Percentiles rank a stretch among this genome's conserved stretches.
Evolutionary conservation across 2,113 vertebrate species (phyloP).

Genomic region (Chaetops frenatus): DNA sequence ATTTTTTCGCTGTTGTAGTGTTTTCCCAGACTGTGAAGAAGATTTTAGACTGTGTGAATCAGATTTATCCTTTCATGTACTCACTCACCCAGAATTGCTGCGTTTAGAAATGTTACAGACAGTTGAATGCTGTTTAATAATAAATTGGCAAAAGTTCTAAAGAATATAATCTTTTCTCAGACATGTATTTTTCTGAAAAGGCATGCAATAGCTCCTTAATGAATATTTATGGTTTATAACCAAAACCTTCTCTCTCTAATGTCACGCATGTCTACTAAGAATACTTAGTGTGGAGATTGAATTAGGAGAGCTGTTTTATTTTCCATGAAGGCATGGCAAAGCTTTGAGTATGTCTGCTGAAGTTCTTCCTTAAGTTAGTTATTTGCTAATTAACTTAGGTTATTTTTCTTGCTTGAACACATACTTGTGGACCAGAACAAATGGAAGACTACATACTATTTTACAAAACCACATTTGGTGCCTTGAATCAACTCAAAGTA

Average conservation of each 20-base stretch:
- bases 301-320: constrained; percentile 12
- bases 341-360: not conserved
- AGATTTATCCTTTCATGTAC: constrained; percentile 30
- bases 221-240: not conserved
- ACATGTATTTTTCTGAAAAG: not conserved
- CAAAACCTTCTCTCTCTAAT: not conserved
- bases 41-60: constrained; percentile 21
- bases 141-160: not conserved
- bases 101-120: constrained; percentile 9
- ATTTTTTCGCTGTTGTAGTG: not conserved
- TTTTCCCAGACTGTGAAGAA: constrained; percentile 34
- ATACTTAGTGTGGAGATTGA: not conserved
- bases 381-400: constrained; percentile 2
- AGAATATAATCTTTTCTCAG: not conserved
- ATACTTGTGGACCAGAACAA: not conserved
- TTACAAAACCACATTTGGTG: not conserved
- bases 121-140: constrained; percentile 25
- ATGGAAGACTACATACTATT: not conserved
- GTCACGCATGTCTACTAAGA: not conserved
- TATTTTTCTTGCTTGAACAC: constrained; percentile 10
- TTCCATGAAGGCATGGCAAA: not conserved
- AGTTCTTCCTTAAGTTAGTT: not conserved
- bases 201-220: not conserved
- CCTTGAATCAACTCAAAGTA: not conserved
- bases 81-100: not conserved